These are phyloP conservation scores for Acanthopagrus latus DNA, from an alignment of 2,797 vertebrate species.

Conservation along the genomic window DNA sequence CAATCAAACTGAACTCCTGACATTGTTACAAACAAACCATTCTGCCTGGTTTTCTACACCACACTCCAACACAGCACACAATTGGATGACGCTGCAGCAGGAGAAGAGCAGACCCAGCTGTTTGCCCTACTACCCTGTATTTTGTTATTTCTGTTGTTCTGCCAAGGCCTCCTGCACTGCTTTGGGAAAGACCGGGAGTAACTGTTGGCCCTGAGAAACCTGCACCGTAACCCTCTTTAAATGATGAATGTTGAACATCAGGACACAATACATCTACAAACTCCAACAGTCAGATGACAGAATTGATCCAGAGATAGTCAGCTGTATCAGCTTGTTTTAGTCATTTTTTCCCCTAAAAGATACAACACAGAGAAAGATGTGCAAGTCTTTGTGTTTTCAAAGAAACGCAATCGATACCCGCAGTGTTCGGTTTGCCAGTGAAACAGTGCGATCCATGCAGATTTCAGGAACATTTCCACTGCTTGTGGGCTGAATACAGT, in stretches of 20 bases:
- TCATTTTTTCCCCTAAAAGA: background rate
- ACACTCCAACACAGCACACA: too few species aligned
- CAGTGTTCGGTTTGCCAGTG: conserved; percentile 20
- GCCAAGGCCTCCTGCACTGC: background rate
- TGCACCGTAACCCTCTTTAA: background rate
- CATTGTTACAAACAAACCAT: background rate
- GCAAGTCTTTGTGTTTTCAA: conserved; percentile 24
- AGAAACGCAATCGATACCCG: conserved; percentile 50
- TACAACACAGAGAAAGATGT: background rate
- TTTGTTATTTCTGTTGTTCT: background rate
- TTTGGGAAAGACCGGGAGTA: background rate
- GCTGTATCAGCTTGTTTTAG: too few species aligned
- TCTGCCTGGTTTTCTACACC: background rate
- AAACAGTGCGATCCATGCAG: conserved; percentile 58
- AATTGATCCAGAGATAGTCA: background rate
- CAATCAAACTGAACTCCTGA: background rate
- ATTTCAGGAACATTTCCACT: conserved; percentile 68
- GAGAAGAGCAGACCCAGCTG: background rate
- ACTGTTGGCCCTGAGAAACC: background rate
- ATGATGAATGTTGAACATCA: background rate
- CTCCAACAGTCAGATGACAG: background rate
- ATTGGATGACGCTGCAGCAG: background rate
- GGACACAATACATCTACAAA: background rate
- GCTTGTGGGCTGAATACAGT: conserved; percentile 69
- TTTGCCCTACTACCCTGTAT: conserved; percentile 8